These are phyloP conservation scores for Nasonia vitripennis DNA, from an alignment of 1,140 invertebrate species.

Conservation along the genomic window DNA sequence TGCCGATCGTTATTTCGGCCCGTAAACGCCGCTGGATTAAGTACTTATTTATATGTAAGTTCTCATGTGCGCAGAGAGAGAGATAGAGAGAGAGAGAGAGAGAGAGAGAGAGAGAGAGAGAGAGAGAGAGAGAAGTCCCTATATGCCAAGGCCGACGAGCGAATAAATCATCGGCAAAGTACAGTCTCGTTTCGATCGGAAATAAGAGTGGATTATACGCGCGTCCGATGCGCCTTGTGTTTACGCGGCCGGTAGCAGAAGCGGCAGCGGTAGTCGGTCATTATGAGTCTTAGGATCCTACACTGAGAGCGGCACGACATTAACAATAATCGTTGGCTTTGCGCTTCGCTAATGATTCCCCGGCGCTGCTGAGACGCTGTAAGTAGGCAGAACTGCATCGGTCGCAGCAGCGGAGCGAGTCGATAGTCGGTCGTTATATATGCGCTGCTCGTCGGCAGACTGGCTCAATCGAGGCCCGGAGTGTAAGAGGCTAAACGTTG, in stretches of 20 bases:
- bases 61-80: too few species aligned
- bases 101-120: too few species aligned
- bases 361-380: neutral
- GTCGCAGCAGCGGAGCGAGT: neutral
- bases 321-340: constrained; percentile 27
- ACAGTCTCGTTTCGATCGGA: neutral
- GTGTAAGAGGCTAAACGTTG: neutral
- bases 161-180: constrained; percentile 14
- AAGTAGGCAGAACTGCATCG: neutral
- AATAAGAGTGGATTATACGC: neutral
- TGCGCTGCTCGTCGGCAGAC: neutral
- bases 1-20: neutral
- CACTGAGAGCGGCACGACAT: neutral
- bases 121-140: too few species aligned
- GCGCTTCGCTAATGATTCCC: constrained; percentile 18
- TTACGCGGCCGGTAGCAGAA: neutral
- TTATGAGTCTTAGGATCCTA: constrained; percentile 7
- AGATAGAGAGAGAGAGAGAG: too few species aligned
- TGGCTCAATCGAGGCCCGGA: neutral
- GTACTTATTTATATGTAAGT: too few species aligned
- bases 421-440: neutral
- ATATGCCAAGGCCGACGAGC: neutral
- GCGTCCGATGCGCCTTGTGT: neutral
- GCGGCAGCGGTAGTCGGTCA: neutral
- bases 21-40: too few species aligned